Evolutionary conservation across 2,888 invertebrate species (phyloP).

Genomic region (Eristalis arbustorum): DNA sequence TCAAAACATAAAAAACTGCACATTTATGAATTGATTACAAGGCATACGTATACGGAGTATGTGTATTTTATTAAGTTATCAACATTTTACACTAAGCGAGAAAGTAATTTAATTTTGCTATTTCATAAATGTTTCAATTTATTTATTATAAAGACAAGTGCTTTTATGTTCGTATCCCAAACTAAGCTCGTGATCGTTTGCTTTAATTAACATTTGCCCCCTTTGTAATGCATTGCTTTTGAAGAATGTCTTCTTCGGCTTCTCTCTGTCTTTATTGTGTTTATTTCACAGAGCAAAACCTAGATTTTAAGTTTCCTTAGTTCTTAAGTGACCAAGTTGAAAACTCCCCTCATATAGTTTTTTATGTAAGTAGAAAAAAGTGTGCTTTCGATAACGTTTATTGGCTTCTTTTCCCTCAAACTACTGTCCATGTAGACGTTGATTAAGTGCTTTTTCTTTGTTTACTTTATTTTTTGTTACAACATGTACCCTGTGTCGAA

Average conservation of each 20-base stretch:
- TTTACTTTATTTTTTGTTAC: constrained; percentile 9
- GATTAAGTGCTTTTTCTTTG: background rate
- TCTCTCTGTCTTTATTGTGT: constrained; percentile 23
- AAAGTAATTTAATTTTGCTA: constrained; percentile 27
- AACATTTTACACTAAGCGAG: constrained; percentile 9
- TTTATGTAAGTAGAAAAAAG: constrained; percentile 61
- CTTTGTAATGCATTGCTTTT: constrained; percentile 25
- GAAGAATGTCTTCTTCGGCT: constrained; percentile 40
- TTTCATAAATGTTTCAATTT: constrained; percentile 36
- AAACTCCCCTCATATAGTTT: constrained; percentile 49
- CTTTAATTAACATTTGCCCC: constrained; percentile 36
- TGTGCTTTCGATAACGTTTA: constrained; percentile 47
- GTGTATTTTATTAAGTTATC: constrained; percentile 8
- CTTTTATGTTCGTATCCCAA: constrained; percentile 31
- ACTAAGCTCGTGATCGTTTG: constrained; percentile 16
- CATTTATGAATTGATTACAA: constrained; percentile 39
- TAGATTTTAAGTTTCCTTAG: constrained; percentile 48
- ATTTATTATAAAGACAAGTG: constrained; percentile 34
- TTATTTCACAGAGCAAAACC: constrained; percentile 4
- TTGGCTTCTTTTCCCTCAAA: background rate
- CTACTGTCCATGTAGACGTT: constrained; percentile 34
- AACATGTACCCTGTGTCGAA: constrained; percentile 12
- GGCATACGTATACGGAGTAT: background rate
- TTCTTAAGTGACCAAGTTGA: constrained; percentile 61
- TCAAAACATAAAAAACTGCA: background rate